phyloP scores from a whole-genome alignment of 2,797 vertebrate genomes.

The Enteromius argenteus region DNA sequence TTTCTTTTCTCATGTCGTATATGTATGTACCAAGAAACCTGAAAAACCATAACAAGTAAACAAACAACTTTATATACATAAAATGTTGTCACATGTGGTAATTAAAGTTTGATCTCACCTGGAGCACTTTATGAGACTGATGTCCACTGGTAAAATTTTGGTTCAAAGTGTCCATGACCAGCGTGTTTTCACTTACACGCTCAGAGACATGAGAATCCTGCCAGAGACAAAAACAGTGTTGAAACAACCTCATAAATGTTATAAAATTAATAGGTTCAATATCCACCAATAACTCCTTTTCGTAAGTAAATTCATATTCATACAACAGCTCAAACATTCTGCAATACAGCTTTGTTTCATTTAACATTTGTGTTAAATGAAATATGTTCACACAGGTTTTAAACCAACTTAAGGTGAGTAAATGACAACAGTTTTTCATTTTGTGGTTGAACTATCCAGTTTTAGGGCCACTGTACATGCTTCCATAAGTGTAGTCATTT shows the following conservation, averaged over 20 bases:
- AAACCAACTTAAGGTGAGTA: neutral
- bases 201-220: constrained; percentile 77
- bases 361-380: neutral
- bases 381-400: neutral
- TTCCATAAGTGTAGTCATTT: neutral
- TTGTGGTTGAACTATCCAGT: neutral
- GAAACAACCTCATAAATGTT: neutral
- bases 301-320: neutral
- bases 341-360: neutral
- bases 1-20: neutral
- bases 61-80: neutral
- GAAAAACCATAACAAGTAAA: neutral
- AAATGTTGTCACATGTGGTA: neutral
- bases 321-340: neutral
- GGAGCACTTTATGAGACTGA: constrained; percentile 79
- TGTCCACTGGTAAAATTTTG: constrained; percentile 72
- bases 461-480: neutral
- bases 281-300: neutral
- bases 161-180: constrained; percentile 83
- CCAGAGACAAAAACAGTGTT: constrained; percentile 39
- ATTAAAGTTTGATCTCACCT: constrained; percentile 79
- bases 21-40: neutral
- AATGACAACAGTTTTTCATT: neutral
- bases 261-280: neutral
- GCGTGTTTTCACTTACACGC: constrained; percentile 62